These are phyloP conservation scores for Bungarus multicinctus DNA, from an alignment of 2,113 vertebrate genomes.

Conservation along the genomic window DNA sequence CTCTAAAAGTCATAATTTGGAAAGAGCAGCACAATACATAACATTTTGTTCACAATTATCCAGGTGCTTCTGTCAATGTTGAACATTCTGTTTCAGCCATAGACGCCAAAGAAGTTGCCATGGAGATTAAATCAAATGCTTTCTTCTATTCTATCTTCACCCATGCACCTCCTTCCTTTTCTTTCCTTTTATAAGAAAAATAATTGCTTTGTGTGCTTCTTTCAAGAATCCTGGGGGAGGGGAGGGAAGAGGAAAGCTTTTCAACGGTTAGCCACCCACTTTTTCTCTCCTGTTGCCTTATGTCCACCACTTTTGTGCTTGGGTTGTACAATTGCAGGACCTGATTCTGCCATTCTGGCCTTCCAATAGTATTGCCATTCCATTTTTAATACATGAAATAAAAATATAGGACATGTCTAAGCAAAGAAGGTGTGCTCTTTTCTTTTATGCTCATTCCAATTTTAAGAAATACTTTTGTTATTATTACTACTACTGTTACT, in stretches of 20 bases:
- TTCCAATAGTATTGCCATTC: slow-evolving; percentile 25
- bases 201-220: not conserved
- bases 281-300: slow-evolving; percentile 16
- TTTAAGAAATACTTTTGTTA: not conserved
- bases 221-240: not conserved
- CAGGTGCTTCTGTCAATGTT: not conserved
- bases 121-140: not conserved
- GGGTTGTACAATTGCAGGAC: slow-evolving; percentile 8
- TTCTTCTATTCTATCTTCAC: not conserved
- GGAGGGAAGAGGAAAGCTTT: not conserved
- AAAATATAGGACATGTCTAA: slow-evolving; percentile 8
- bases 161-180: not conserved
- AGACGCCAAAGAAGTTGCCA: not conserved
- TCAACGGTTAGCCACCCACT: not conserved
- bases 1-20: not conserved
- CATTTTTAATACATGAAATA: slow-evolving; percentile 24
- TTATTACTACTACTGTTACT: not conserved
- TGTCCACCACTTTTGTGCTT: slow-evolving; percentile 1
- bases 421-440: not conserved
- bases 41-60: not conserved
- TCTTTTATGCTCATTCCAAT: not conserved
- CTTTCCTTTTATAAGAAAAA: not conserved
- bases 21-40: not conserved
- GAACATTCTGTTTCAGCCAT: not conserved
- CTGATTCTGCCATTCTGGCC: slow-evolving; percentile 11